These are phyloP conservation scores for Peribatodes rhomboidaria DNA, from an alignment of 2,888 invertebrate species.

Conservation along the genomic window DNA sequence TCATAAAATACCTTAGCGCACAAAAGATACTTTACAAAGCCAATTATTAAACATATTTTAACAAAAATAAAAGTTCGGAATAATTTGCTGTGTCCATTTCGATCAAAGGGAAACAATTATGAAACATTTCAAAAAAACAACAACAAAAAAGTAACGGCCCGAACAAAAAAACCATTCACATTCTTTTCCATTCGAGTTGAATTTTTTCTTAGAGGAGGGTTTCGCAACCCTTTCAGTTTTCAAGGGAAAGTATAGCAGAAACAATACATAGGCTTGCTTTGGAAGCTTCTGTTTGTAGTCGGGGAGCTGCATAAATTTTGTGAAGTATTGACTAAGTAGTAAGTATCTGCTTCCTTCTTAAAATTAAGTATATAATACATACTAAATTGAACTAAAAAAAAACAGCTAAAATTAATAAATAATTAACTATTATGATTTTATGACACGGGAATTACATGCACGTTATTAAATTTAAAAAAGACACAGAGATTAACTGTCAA, in stretches of 20 bases:
- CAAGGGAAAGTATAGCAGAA: slow-evolving; percentile 60
- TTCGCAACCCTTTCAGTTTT: slow-evolving; percentile 71
- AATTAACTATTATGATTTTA: no score
- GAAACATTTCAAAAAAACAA: slow-evolving; percentile 63
- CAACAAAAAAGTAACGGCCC: slow-evolving; percentile 49
- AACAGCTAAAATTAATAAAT: no score
- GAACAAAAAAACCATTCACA: slow-evolving; percentile 63
- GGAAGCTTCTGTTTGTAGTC: slow-evolving; percentile 52
- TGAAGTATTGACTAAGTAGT: background rate
- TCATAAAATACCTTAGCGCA: slow-evolving; percentile 19
- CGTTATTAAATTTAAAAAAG: no score
- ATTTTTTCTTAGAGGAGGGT: slow-evolving; percentile 71
- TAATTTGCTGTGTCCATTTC: slow-evolving; percentile 49
- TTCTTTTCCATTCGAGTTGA: slow-evolving; percentile 69
- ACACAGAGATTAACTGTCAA: no score
- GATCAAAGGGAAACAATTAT: slow-evolving; percentile 70
- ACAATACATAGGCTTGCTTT: slow-evolving; percentile 67
- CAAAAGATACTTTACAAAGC: slow-evolving; percentile 38
- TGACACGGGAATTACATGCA: no score
- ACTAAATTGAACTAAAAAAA: no score
- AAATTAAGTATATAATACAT: no score
- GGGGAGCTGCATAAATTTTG: slow-evolving; percentile 41
- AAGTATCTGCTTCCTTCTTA: no score
- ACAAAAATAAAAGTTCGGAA: slow-evolving; percentile 47
- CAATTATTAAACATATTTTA: slow-evolving; percentile 49